Percentiles rank a stretch among this genome's conserved stretches.
Evolutionary conservation across 2,888 invertebrate genomes (phyloP).

Genomic region (Pteria penguin): DNA sequence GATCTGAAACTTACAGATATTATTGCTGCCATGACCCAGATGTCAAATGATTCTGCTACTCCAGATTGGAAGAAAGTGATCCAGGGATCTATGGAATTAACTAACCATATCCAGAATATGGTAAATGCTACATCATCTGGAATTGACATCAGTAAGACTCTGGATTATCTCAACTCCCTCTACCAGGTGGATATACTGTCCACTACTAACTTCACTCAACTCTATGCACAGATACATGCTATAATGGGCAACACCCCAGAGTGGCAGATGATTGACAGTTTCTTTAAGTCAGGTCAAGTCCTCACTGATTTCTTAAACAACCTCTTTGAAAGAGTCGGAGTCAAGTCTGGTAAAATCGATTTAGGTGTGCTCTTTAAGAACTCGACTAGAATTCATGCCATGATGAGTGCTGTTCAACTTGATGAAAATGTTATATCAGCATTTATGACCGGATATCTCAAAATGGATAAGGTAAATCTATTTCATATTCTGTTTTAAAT

Average conservation of each 20-base stretch:
- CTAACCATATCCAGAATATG: slow-evolving; percentile 35
- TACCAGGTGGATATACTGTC: not conserved
- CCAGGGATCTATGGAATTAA: slow-evolving; percentile 42
- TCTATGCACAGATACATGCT: not conserved
- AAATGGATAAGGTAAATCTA: slow-evolving; percentile 49
- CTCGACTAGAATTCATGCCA: slow-evolving; percentile 37
- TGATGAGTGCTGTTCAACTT: slow-evolving; percentile 31
- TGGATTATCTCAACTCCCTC: not conserved
- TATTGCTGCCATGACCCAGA: not conserved
- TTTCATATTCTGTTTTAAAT: too few relatives aligned
- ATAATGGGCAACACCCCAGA: slow-evolving; percentile 2
- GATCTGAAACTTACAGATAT: slow-evolving; percentile 38
- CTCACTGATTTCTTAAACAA: slow-evolving; percentile 44
- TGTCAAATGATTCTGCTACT: slow-evolving; percentile 3
- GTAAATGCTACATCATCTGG: slow-evolving; percentile 22
- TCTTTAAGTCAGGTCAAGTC: slow-evolving; percentile 24
- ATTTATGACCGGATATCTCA: slow-evolving; percentile 47
- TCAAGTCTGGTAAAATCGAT: slow-evolving; percentile 45
- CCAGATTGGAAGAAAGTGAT: slow-evolving; percentile 52
- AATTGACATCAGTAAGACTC: not conserved
- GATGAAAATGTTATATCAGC: slow-evolving; percentile 27
- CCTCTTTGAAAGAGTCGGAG: slow-evolving; percentile 37
- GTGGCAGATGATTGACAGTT: not conserved
- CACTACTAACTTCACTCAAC: not conserved
- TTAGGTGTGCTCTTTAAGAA: slow-evolving; percentile 49